phyloP scores from a whole-genome alignment of 1,140 invertebrate species.

The Drosophila auraria region DNA sequence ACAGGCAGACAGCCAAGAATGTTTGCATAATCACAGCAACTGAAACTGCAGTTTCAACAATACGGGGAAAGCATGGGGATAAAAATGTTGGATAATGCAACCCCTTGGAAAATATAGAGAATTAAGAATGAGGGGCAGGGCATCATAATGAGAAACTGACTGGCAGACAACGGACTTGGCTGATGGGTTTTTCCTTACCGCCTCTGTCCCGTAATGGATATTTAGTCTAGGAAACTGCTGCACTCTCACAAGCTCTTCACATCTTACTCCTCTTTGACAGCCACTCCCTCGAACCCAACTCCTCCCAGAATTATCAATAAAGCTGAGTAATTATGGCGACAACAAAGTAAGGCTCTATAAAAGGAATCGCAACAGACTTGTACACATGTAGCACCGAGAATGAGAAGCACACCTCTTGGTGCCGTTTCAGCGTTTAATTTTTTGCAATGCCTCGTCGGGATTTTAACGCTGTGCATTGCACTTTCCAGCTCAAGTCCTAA shows the following conservation, averaged over 20 bases:
- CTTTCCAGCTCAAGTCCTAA: conserved; percentile 41
- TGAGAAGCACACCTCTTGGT: conserved; percentile 7
- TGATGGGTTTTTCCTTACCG: conserved; percentile 15
- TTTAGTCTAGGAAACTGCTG: conserved; percentile 10
- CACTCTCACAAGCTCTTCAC: not conserved
- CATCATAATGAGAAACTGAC: conserved; percentile 44
- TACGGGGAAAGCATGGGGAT: conserved; percentile 28
- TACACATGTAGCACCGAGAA: conserved; percentile 10
- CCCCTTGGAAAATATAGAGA: conserved; percentile 10
- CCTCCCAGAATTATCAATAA: conserved; percentile 26
- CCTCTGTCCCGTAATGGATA: conserved; percentile 27
- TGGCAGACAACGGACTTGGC: conserved; percentile 19
- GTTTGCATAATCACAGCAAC: conserved; percentile 40
- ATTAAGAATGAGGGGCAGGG: not conserved
- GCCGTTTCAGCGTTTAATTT: conserved; percentile 22
- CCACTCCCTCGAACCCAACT: conserved; percentile 33
- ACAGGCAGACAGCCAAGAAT: conserved; percentile 27
- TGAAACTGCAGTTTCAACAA: conserved; percentile 26
- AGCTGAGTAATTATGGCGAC: conserved; percentile 52
- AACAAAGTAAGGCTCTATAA: conserved; percentile 13
- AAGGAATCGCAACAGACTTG: conserved; percentile 10
- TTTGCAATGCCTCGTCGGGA: conserved; percentile 21
- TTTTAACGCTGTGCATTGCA: conserved; percentile 39
- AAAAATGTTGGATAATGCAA: conserved; percentile 35
- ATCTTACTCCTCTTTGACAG: conserved; percentile 4